Evolutionary conservation across 2,797 vertebrate species (phyloP), one percentile per base, ranked within the genome.

Genomic region (Danio kyathit): DNA sequence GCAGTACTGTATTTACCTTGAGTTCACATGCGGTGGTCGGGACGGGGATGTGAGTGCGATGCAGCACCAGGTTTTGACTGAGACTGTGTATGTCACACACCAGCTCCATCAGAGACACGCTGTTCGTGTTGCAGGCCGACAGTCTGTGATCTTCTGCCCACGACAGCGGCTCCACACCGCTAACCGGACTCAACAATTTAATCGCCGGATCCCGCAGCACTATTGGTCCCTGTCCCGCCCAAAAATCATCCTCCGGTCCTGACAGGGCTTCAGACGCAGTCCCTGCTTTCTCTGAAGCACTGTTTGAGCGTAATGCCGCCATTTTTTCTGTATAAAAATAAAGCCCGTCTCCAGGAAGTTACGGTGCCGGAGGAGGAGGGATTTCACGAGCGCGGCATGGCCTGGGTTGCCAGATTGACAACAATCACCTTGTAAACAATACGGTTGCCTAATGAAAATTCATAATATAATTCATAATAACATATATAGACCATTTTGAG

Each of bases 141-240:
- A 99, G 91, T 71, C 97, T 94, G 92, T 98, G 96, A 12, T 99
- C 98, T 86, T 96, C 94, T 0, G 97, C 96, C 97, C 97, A 99
- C 52, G 91, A 81, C 67, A 99, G 92, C 40, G 97, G 96, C 89
- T 97, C 96, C 86, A 94, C 56, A 17, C 97, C 97, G 90, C 94
- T 95, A 14, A 96, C 94, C 0, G 95, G 87, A 7, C 95, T 90
- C 82, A 95, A 82, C 78, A 98, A 91, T 80, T 88, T 87, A 51
- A 97, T 92, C 5, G 90, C 93, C 7, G 97, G 96, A 0, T 97
- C 96, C 60, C 96, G 91, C 78, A 92, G 91, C 6, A 89, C 88
- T 48, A 93, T 90, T 46, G 92, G 89, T 4, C 65, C 88, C n/a
- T 88, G 78, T 2, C 84, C 85, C 13, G 91, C 83, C 13, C 86